phyloP scores from a whole-genome alignment of 2,113 vertebrate genomes.

The Corydoras sp. region DNA sequence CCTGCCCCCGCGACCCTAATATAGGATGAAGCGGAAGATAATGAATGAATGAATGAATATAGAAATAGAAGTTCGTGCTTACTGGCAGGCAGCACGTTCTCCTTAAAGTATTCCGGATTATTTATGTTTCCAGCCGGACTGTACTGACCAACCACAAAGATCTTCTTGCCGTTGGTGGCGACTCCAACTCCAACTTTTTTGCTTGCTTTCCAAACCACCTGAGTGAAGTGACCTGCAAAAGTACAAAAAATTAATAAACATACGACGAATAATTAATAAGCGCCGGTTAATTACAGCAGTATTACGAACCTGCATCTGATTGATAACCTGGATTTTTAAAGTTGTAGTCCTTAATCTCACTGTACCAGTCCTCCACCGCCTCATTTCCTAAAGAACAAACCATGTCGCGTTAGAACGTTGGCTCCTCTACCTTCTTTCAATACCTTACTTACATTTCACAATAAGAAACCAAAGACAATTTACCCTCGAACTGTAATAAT shows the following conservation, averaged over 20 bases:
- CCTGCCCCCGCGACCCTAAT: no score
- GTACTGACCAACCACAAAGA: slow-evolving; percentile 46
- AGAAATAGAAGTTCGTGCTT: no score
- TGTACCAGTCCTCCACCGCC: slow-evolving; percentile 46
- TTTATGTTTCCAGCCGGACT: slow-evolving; percentile 38
- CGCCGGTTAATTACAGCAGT: background rate
- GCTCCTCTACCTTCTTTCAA: no score
- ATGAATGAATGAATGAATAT: no score
- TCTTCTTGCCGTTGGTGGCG: slow-evolving; percentile 39
- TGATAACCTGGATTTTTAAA: slow-evolving; percentile 34
- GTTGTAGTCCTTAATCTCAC: slow-evolving; percentile 48
- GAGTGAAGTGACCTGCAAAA: slow-evolving; percentile 52
- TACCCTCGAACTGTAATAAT: no score
- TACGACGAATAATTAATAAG: no score
- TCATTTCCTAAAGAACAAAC: slow-evolving; percentile 35
- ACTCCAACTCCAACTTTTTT: slow-evolving; percentile 44
- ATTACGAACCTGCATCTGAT: slow-evolving; percentile 34
- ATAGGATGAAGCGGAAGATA: no score
- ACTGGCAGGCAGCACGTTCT: slow-evolving; percentile 44
- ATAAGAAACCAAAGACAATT: no score
- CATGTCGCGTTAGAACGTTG: no score
- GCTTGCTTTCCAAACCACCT: slow-evolving; percentile 50
- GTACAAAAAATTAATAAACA: no score
- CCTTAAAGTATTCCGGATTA: slow-evolving; percentile 34
- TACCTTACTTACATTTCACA: no score